Evolutionary conservation across 2,888 invertebrate species (phyloP), one percentile per base, ranked within the genome.

Genomic region (Mechanitis messenoides): DNA sequence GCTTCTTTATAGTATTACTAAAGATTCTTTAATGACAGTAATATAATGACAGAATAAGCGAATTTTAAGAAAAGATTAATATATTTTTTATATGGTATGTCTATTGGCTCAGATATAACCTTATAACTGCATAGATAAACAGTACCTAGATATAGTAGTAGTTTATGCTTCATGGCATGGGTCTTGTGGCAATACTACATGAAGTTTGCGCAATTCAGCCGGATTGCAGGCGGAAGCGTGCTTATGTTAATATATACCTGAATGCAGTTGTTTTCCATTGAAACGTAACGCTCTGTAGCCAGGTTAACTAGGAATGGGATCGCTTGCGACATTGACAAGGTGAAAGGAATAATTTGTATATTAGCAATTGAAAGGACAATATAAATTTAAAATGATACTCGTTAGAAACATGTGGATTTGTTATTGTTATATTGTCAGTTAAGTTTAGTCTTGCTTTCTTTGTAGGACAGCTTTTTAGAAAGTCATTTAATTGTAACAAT

Each of bases 141-240:
- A 53, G 31, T 58, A 45, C 55, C 20, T 1, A 50, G 20, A 4
- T 9, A 31, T 9, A 12, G 31, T 7, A 31, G 7, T 31, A 62
- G 20, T 20, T 20, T 20, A 20, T 1, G 20, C 20, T 59, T 66
- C 58, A 59, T 58, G 59, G 46, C 53, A 55, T 60, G 47, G 62
- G 55, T 55, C 60, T 62, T 60, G 55, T 47, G 63, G 56, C 59
- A 56, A 53, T 61, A 61, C 63, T 56, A 63, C 53, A 54, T 47
- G 54, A 68, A 70, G 58, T 69, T 80, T 75, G 74, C 74, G 76
- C 74, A 75, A 80, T 70, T 60, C 62, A 67, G 69, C 68, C 64
- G 70, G 72, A 74, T 74, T 75, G 73, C 72, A 72, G 75, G 74
- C 78, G 82, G 80, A 83, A 81, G 79, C 72, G 74, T 79, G 67